Evolutionary conservation across 2,113 vertebrate genomes (phyloP).

Genomic region (Solenodon paradoxus): DNA sequence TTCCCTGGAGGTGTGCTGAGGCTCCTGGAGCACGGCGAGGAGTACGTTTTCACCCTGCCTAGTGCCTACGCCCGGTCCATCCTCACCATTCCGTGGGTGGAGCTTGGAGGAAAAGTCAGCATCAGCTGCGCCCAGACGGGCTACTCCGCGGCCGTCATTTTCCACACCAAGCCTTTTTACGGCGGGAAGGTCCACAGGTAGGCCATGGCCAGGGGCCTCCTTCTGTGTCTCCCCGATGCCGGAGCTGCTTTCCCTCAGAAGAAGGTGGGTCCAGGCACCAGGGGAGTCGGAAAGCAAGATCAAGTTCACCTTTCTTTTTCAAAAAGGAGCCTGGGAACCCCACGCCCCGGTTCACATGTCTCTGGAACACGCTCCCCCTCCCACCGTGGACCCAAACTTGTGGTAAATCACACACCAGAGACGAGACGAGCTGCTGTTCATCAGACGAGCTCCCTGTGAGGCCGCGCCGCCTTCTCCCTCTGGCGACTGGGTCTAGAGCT

Average conservation of each 20-base stretch:
- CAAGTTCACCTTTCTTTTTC: neutral
- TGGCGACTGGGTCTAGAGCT: no score
- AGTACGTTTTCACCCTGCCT: slow-evolving; percentile 95
- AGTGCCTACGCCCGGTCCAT: slow-evolving; percentile 97
- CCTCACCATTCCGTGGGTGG: slow-evolving; percentile 97
- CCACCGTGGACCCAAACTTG: no score
- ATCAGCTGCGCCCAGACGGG: slow-evolving; percentile 93
- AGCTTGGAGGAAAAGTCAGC: slow-evolving; percentile 95
- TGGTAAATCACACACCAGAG: no score
- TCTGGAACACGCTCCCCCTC: no score
- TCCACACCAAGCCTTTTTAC: slow-evolving; percentile 98
- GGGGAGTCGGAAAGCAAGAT: neutral
- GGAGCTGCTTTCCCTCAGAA: neutral
- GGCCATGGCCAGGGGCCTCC: rapidly evolving
- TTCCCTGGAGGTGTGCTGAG: slow-evolving; percentile 86
- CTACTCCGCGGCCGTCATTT: slow-evolving; percentile 92
- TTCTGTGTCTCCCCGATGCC: rapidly evolving
- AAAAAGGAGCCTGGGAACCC: rapidly evolving
- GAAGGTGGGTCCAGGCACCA: neutral
- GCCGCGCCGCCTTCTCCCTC: no score
- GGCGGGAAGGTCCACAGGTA: slow-evolving; percentile 98
- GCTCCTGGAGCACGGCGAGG: slow-evolving; percentile 92
- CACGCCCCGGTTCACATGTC: no score
- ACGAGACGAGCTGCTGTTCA: no score
- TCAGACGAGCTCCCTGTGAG: no score